Percentiles rank a stretch among this genome's conserved stretches.
phyloP scores from a whole-genome alignment of 2,888 invertebrate species.

The Sinhomidia bicolor region DNA sequence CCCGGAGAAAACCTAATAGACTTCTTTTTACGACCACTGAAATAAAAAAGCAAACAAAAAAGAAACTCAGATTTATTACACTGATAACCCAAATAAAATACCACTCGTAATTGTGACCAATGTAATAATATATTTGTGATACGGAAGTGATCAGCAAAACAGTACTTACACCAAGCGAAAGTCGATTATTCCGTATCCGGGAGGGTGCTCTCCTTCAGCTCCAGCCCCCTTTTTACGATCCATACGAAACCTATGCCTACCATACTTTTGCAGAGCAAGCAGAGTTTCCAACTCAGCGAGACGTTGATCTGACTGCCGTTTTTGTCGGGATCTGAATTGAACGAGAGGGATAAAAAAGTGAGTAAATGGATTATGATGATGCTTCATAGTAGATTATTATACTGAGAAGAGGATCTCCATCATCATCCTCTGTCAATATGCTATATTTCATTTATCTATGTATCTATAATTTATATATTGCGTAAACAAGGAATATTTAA shows the following conservation, averaged over 20 bases:
- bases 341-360: not conserved
- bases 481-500: not conserved
- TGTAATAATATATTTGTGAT: constrained; percentile 51
- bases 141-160: constrained; percentile 63
- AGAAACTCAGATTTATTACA: constrained; percentile 52
- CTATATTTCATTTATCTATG: not conserved
- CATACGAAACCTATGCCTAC: constrained; percentile 82
- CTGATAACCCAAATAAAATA: constrained; percentile 39
- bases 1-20: constrained; percentile 75
- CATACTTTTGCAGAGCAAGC: constrained; percentile 83
- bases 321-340: constrained; percentile 81
- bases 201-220: constrained; percentile 81
- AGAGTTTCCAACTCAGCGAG: constrained; percentile 85
- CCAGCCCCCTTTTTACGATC: constrained; percentile 80
- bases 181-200: constrained; percentile 84
- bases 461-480: constrained; percentile 1
- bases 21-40: constrained; percentile 76
- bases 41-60: constrained; percentile 58
- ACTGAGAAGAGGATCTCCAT: not conserved
- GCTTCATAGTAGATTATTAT: not conserved
- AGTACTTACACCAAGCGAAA: constrained; percentile 84
- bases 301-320: constrained; percentile 85
- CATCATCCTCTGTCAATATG: constrained; percentile 12
- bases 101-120: constrained; percentile 3
- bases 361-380: constrained; percentile 6